Percentiles rank a stretch among this genome's conserved stretches.
Conservation (phyloP, 2,888 invertebrate species). For the Ligdia adustata region DNA sequence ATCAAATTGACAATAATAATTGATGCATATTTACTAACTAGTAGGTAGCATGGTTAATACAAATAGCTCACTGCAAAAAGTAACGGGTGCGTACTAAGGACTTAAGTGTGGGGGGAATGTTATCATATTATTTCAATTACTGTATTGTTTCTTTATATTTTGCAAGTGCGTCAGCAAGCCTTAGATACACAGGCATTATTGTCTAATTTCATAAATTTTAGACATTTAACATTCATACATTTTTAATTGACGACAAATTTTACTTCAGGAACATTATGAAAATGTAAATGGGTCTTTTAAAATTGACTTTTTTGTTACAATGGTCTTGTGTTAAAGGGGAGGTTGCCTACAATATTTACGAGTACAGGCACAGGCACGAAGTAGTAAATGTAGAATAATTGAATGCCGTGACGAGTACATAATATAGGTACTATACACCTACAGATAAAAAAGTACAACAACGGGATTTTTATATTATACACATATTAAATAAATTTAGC, state of each 20-base stretch:
- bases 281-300: conserved; percentile 16
- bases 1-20: conserved; percentile 73
- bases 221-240: conserved; percentile 14
- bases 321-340: conserved; percentile 12
- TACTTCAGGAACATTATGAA: conserved; percentile 22
- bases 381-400: conserved; percentile 4
- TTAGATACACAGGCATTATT: conserved; percentile 15
- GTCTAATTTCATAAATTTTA: conserved; percentile 19
- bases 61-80: no score
- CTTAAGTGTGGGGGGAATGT: not conserved
- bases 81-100: conserved; percentile 29
- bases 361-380: not conserved
- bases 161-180: conserved; percentile 3
- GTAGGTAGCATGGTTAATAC: conserved; percentile 23
- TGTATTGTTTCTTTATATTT: conserved; percentile 1
- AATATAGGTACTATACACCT: conserved; percentile 2
- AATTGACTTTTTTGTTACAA: conserved; percentile 20
- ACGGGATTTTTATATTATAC: conserved; percentile 9
- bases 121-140: not conserved
- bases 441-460: conserved; percentile 15
- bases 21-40: conserved; percentile 50
- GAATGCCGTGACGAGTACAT: not conserved
- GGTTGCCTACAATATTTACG: conserved; percentile 4
- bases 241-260: conserved; percentile 27
- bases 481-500: conserved; percentile 27